Base-by-base conservation (phyloP, 2,888 invertebrate genomes). In the Coecobrya sp. region DNA sequence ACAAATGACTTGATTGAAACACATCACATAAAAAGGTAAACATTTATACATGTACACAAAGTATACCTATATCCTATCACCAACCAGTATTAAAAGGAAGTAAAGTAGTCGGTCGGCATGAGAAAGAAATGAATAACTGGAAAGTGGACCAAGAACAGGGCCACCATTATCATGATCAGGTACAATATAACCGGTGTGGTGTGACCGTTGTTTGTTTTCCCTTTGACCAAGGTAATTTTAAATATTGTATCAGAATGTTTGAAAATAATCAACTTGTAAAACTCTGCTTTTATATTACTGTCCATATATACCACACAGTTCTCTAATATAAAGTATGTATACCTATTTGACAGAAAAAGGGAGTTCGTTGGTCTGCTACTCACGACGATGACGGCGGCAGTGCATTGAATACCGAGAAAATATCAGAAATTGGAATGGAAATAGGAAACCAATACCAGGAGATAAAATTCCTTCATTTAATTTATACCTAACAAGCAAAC, bases 1-100 rank as follows among this genome's bases (percentile, higher is more conserved):
- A 62, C 22, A 68, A 68, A 68, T 68, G 30, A 68, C 30, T 68
- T 68, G 68, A 68, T 27, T 68, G 68, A 68, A 68, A 68, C 27
- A 30, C 68, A 19, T 27, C 27, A 16, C 68, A 68, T 68, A 68
- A 68, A 68, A 68, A 30, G 30, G 62, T 25, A 25, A 62, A 62
- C 62, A 62, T 25, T 62, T 62, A 10, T 62, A 10, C 25, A 7
- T 36, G 2, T 36, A n/a, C n/a, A n/a, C n/a, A n/a, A n/a, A n/a
- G n/a, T 36, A 7, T 36, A 36, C 36, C 7, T 36, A 36, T 36
- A 36, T 36, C 2, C 5, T 49, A 49, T 49, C 49, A 49, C 1
- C 49, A 49, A 49, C 49, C 11, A 7, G 3, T 13, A n/a, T n/a
- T n/a, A n/a, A n/a, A 13, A 49, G 49, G 49, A 49, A 3, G 49